Conservation (phyloP, 2,113 vertebrate species). For the Silurus asotus region DNA sequence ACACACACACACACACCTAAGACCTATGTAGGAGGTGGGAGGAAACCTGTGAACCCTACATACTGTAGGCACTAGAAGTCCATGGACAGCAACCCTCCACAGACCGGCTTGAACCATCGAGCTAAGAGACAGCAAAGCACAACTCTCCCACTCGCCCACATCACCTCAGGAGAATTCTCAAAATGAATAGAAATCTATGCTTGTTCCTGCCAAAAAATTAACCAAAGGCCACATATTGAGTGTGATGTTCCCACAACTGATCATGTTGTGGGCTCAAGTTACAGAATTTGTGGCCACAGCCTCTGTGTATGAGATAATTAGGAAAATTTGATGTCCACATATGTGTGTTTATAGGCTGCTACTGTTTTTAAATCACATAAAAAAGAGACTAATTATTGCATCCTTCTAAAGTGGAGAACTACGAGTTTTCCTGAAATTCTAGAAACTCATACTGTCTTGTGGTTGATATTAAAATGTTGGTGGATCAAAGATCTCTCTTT, state of each 20-base stretch:
- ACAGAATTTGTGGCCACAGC: not conserved
- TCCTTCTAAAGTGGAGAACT: not conserved
- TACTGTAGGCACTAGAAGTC: not conserved
- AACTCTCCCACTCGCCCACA: not conserved
- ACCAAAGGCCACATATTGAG: not conserved
- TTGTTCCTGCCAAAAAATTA: not conserved
- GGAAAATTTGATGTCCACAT: not conserved
- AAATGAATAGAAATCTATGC: not conserved
- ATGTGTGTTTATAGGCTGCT: not conserved
- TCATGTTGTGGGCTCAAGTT: not conserved
- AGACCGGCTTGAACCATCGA: not conserved
- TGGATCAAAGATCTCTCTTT: not conserved
- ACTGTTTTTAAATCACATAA: not conserved
- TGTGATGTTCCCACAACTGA: not conserved
- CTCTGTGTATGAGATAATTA: too few species aligned
- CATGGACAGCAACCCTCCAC: not conserved
- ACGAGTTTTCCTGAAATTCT: not conserved
- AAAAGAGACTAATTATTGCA: not conserved
- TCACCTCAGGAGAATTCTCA: not conserved
- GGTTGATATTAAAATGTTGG: not conserved
- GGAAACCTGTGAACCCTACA: not conserved
- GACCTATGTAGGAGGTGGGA: not conserved
- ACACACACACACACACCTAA: not conserved
- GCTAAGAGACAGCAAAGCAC: not conserved
- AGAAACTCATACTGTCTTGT: not conserved